These are phyloP conservation scores for Seriola aureovittata DNA, from an alignment of 2,113 vertebrate species.

Conservation along the genomic window DNA sequence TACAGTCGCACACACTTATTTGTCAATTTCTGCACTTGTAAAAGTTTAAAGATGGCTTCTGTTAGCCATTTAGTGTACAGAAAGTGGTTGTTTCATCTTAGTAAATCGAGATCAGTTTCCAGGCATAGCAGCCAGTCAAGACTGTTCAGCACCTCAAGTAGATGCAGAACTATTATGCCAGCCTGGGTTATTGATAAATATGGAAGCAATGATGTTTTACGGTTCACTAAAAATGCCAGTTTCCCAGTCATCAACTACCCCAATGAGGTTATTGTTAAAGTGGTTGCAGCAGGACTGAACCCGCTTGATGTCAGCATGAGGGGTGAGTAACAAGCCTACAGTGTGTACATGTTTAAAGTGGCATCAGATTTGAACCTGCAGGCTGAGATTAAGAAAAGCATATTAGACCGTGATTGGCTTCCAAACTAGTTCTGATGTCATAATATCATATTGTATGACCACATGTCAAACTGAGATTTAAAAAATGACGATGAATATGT, in stretches of 20 bases:
- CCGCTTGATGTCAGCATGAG: constrained; percentile 96
- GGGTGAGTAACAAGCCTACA: constrained; percentile 86
- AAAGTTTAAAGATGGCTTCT: constrained; percentile 54
- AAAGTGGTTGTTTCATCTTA: constrained; percentile 23
- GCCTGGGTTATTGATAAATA: constrained; percentile 97
- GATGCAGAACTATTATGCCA: constrained; percentile 85
- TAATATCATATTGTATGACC: no score
- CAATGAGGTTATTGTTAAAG: constrained; percentile 95
- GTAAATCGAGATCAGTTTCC: background rate
- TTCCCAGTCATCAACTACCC: constrained; percentile 91
- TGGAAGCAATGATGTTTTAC: constrained; percentile 90
- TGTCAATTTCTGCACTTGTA: background rate
- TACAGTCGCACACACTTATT: background rate
- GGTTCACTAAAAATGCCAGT: constrained; percentile 87
- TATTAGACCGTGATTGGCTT: no score
- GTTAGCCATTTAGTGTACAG: constrained; percentile 34
- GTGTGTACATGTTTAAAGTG: background rate
- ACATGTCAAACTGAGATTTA: no score
- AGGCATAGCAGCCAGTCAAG: constrained; percentile 38
- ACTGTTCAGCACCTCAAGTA: constrained; percentile 77
- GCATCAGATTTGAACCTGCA: background rate
- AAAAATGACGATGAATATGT: no score
- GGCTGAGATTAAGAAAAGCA: no score
- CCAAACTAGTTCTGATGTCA: no score
- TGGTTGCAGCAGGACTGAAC: constrained; percentile 92